Percentiles rank a stretch among this genome's conserved stretches.
These are phyloP conservation scores for Ormyrus nitidulus DNA, from an alignment of 2,888 invertebrate species.

Conservation along the genomic window DNA sequence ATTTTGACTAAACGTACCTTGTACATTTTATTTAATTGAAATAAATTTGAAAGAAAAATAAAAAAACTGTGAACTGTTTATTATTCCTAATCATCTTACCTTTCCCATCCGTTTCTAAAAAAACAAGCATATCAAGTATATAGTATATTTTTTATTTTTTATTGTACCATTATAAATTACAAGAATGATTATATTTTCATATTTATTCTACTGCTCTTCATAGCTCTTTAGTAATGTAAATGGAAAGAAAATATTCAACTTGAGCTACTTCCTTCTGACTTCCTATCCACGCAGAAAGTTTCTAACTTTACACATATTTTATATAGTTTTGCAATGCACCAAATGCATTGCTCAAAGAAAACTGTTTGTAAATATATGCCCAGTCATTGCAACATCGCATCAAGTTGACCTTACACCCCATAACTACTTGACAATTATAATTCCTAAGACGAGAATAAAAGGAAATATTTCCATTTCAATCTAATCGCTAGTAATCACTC, in stretches of 20 bases:
- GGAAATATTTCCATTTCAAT: background rate
- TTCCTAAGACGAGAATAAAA: background rate
- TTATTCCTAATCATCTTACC: background rate
- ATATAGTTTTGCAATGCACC: background rate
- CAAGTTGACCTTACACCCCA: background rate
- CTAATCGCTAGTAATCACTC: background rate
- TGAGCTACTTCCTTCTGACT: background rate
- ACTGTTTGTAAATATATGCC: slow-evolving; percentile 6
- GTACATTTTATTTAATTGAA: slow-evolving; percentile 51
- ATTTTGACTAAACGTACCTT: slow-evolving; percentile 32
- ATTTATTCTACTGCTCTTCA: slow-evolving; percentile 46
- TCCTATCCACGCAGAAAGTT: background rate
- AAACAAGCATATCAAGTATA: background rate
- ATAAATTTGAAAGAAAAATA: slow-evolving; percentile 44
- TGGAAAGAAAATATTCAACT: slow-evolving; percentile 27
- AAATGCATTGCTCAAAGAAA: slow-evolving; percentile 4
- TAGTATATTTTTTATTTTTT: slow-evolving; percentile 27
- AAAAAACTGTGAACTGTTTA: background rate
- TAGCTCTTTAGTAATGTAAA: slow-evolving; percentile 9
- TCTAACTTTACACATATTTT: slow-evolving; percentile 15
- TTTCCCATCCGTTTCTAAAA: background rate
- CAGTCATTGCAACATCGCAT: slow-evolving; percentile 1
- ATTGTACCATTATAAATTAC: slow-evolving; percentile 55
- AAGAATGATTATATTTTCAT: slow-evolving; percentile 50
- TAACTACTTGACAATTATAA: too few relatives aligned